These are phyloP conservation scores for Scyliorhinus canicula DNA, from an alignment of 2,797 vertebrate species.

Conservation along the genomic window DNA sequence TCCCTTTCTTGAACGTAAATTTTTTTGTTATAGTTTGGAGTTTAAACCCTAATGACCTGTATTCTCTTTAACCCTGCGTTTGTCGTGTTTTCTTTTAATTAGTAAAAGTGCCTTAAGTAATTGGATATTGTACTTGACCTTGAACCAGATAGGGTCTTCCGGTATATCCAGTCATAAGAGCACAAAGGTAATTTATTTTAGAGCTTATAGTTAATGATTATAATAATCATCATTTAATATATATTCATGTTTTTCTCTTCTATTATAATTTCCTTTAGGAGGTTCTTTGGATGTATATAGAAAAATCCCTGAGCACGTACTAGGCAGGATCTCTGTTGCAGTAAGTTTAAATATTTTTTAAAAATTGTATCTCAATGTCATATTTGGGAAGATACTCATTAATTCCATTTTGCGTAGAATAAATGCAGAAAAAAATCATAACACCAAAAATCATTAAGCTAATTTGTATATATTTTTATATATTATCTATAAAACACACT, in stretches of 20 bases:
- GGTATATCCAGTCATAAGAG: background rate
- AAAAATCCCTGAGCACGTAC: constrained; percentile 85
- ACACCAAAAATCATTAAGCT: background rate
- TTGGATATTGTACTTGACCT: constrained; percentile 9
- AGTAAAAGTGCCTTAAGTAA: background rate
- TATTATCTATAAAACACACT: background rate
- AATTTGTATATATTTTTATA: background rate
- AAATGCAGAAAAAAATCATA: background rate
- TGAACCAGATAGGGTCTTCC: constrained; percentile 4
- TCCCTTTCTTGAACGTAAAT: background rate
- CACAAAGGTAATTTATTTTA: constrained; percentile 3
- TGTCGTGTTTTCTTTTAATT: background rate
- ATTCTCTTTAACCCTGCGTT: background rate
- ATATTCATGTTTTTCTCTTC: background rate
- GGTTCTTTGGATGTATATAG: constrained; percentile 95
- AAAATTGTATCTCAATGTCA: background rate
- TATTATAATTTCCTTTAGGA: constrained; percentile 55
- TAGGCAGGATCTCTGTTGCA: constrained; percentile 88
- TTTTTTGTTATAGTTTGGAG: background rate
- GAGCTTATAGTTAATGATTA: background rate
- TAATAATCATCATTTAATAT: constrained; percentile 8
- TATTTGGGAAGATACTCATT: background rate
- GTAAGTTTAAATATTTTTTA: constrained; percentile 65
- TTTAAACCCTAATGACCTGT: background rate
- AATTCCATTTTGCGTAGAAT: background rate